phyloP scores from a whole-genome alignment of 1,140 invertebrate species.

The Varroa destructor region DNA sequence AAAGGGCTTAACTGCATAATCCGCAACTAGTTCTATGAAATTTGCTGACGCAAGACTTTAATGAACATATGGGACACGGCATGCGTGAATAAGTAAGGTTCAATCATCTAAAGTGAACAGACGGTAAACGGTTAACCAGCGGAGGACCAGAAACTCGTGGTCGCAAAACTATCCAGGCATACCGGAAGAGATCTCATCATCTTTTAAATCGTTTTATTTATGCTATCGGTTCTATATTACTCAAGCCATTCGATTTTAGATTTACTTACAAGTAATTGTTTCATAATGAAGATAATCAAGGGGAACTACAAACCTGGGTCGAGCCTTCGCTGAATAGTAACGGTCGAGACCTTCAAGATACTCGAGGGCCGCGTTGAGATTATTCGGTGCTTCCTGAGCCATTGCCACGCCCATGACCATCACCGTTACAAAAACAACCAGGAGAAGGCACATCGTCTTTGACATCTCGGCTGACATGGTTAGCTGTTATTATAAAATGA shows the following conservation, averaged over 20 bases:
- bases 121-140: too few species aligned
- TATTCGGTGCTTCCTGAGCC: neutral
- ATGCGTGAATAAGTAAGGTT: too few species aligned
- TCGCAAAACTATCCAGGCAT: neutral
- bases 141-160: too few species aligned
- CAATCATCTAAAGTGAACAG: too few species aligned
- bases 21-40: neutral
- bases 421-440: constrained; percentile 16
- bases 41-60: neutral
- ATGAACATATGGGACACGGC: too few species aligned
- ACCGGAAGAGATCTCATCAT: neutral
- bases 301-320: constrained; percentile 5
- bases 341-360: constrained; percentile 17
- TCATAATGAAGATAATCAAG: too few species aligned
- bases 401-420: neutral
- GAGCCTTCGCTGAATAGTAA: constrained; percentile 20
- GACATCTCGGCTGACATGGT: neutral
- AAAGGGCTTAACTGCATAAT: neutral
- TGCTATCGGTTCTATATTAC: too few species aligned
- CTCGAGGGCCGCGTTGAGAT: constrained; percentile 10
- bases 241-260: too few species aligned
- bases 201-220: neutral
- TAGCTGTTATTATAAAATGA: neutral
- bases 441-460: constrained; percentile 5
- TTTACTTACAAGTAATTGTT: too few species aligned